phyloP scores from a whole-genome alignment of 2,113 vertebrate species.

The Puma concolor region DNA sequence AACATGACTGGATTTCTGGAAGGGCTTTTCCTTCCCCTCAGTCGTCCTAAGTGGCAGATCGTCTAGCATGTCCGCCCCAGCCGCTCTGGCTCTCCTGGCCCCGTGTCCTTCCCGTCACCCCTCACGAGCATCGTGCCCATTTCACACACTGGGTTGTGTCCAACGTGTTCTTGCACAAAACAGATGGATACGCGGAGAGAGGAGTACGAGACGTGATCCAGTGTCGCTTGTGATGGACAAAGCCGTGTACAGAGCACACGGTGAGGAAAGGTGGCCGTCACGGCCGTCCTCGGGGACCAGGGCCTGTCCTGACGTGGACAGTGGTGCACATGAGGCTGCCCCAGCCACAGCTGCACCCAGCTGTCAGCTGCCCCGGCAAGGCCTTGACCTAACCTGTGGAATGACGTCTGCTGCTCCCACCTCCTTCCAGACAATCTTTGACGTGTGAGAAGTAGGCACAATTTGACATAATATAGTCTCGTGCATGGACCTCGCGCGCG shows the following conservation, averaged over 20 bases:
- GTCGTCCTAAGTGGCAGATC: not conserved
- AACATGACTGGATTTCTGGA: not conserved
- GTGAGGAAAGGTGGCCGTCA: rapidly evolving
- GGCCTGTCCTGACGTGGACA: rapidly evolving
- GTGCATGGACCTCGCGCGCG: rapidly evolving
- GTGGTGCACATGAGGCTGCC: rapidly evolving
- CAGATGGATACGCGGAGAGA: not conserved
- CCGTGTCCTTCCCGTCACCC: rapidly evolving
- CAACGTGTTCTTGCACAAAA: rapidly evolving
- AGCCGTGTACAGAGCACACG: rapidly evolving
- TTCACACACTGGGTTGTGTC: not conserved
- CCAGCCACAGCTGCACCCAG: rapidly evolving
- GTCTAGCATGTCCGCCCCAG: rapidly evolving
- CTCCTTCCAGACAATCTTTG: rapidly evolving
- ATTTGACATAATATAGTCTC: rapidly evolving
- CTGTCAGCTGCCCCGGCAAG: rapidly evolving
- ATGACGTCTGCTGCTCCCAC: rapidly evolving
- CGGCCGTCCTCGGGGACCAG: rapidly evolving
- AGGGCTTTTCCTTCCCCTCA: rapidly evolving
- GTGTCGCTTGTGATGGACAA: rapidly evolving
- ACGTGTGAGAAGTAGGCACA: rapidly evolving
- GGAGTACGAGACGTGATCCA: rapidly evolving
- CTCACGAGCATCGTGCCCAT: rapidly evolving
- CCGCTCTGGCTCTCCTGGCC: rapidly evolving
- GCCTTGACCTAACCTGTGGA: rapidly evolving